Conservation (phyloP, 1,140 invertebrate genomes). For the Samia ricini region DNA sequence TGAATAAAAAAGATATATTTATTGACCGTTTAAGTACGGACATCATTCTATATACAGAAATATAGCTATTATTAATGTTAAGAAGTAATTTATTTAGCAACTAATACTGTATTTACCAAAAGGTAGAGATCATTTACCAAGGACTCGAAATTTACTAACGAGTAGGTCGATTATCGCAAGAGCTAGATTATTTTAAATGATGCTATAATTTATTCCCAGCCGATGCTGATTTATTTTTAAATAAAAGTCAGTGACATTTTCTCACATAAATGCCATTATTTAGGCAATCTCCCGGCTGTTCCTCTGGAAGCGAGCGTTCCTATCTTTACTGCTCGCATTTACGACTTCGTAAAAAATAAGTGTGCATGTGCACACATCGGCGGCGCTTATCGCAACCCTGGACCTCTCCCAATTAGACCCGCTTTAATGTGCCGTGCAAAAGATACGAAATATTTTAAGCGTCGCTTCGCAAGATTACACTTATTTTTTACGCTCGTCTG, state of each 20-base stretch:
- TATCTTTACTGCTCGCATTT: slow-evolving; percentile 15
- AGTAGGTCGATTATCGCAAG: too few species aligned
- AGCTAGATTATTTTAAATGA: too few species aligned
- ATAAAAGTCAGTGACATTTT: not conserved
- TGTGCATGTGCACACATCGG: slow-evolving; percentile 2
- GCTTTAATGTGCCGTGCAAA: not conserved
- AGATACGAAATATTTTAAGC: slow-evolving; percentile 14
- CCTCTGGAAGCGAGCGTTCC: slow-evolving; percentile 1
- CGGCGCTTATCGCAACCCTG: not conserved
- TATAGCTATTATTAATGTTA: too few species aligned
- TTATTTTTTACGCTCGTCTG: not conserved
- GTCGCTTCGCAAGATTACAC: slow-evolving; percentile 10
- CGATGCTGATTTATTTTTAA: not conserved
- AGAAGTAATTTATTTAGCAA: too few species aligned
- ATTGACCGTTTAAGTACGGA: too few species aligned
- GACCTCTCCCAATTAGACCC: slow-evolving; percentile 16
- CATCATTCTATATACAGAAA: too few species aligned
- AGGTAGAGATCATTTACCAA: too few species aligned
- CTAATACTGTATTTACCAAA: too few species aligned
- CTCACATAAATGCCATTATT: not conserved
- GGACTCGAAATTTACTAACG: not conserved
- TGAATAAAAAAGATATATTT: too few species aligned
- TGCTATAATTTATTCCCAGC: too few species aligned
- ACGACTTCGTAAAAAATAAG: slow-evolving; percentile 22
- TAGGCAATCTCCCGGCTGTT: not conserved